Percentiles rank a stretch among this genome's conserved stretches.
phyloP scores from a whole-genome alignment of 2,888 invertebrate species.

The Monopis laevigella region DNA sequence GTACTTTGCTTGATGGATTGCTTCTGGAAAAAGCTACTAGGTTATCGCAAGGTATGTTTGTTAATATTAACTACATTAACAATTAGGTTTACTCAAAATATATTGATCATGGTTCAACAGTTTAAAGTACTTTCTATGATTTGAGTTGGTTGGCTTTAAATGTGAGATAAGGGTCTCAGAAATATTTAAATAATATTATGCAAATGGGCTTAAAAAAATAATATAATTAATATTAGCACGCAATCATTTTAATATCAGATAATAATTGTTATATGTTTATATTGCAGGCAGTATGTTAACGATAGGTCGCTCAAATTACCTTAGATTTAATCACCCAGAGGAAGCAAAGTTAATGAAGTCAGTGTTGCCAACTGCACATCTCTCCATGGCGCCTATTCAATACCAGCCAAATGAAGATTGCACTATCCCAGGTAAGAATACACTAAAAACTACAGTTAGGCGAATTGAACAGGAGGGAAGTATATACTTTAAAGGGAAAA shows the following conservation, averaged over 20 bases:
- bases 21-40: constrained; percentile 76
- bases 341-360: constrained; percentile 90
- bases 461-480: too few relatives aligned
- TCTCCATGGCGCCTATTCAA: constrained; percentile 82
- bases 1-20: constrained; percentile 78
- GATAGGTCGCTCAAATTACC: constrained; percentile 89
- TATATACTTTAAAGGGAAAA: too few relatives aligned
- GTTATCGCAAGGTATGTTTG: constrained; percentile 84
- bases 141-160: too few relatives aligned
- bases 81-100: too few relatives aligned
- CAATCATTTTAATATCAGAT: too few relatives aligned
- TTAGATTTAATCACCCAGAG: constrained; percentile 92
- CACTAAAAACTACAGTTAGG: too few relatives aligned
- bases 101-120: too few relatives aligned
- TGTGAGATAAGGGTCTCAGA: too few relatives aligned
- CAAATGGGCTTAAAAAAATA: background rate
- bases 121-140: too few relatives aligned
- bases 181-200: background rate
- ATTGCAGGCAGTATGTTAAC: constrained; percentile 87
- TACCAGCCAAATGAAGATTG: constrained; percentile 61
- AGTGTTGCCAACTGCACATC: constrained; percentile 77
- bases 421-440: constrained; percentile 7
- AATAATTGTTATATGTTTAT: too few relatives aligned
- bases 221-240: background rate
- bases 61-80: too few relatives aligned